Evolutionary conservation across 2,888 invertebrate species (phyloP).

Genomic region (Beris morrisii): DNA sequence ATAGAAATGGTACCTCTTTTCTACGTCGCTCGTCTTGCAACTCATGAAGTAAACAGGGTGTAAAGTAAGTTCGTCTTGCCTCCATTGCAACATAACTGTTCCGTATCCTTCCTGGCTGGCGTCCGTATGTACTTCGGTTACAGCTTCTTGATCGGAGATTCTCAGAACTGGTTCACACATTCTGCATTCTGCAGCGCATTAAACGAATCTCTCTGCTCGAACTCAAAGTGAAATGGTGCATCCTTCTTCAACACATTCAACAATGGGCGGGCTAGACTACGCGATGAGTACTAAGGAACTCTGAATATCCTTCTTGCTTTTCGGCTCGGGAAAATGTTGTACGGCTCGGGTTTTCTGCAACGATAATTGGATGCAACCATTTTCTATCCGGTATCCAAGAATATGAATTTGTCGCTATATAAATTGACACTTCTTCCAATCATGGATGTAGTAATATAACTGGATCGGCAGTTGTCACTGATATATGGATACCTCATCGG

Average conservation of each 20-base stretch:
- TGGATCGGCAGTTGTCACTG: too few species aligned
- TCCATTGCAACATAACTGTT: constrained; percentile 15
- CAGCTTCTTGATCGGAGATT: constrained; percentile 13
- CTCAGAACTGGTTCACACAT: constrained; percentile 9
- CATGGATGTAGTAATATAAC: too few species aligned
- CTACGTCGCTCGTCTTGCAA: constrained; percentile 23
- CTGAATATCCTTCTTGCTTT: constrained; percentile 2
- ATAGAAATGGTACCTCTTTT: constrained; percentile 26
- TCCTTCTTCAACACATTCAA: constrained; percentile 10
- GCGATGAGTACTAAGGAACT: constrained; percentile 10
- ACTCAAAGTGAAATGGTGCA: neutral
- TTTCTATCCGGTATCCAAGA: neutral
- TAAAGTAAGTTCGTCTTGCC: neutral
- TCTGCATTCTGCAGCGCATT: neutral
- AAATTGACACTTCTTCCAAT: constrained; percentile 7
- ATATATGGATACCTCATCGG: too few species aligned
- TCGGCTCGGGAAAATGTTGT: constrained; percentile 14
- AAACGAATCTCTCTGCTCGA: neutral
- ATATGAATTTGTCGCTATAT: neutral
- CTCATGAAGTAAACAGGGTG: constrained; percentile 32
- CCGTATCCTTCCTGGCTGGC: constrained; percentile 8
- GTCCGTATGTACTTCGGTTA: constrained; percentile 24
- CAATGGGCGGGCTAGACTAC: neutral
- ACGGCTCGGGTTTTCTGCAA: constrained; percentile 2
- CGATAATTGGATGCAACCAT: constrained; percentile 1